Conservation (phyloP, 2,888 invertebrate species). For the Sinotaia quadrata region DNA sequence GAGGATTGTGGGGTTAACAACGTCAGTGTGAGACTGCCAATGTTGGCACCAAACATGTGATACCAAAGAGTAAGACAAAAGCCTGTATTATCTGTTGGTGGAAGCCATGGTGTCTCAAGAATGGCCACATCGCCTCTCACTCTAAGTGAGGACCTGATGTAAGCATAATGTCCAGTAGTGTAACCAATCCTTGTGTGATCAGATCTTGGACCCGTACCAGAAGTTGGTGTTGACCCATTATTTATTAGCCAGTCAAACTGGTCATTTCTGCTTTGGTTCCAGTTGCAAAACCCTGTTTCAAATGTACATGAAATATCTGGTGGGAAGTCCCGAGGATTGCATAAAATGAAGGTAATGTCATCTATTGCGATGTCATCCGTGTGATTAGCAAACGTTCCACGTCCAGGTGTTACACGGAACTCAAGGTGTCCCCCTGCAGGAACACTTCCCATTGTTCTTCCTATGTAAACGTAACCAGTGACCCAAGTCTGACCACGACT, state of each 20-base stretch:
- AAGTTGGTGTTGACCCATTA: conserved; percentile 50
- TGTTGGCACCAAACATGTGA: conserved; percentile 65
- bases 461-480: conserved; percentile 12
- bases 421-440: conserved; percentile 13
- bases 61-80: conserved; percentile 67
- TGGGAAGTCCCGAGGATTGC: conserved; percentile 49
- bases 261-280: conserved; percentile 57
- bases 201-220: conserved; percentile 60
- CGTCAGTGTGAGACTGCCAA: conserved; percentile 55
- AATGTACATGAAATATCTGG: conserved; percentile 60
- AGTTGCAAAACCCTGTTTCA: conserved; percentile 59
- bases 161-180: conserved; percentile 52
- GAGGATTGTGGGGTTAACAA: conserved; percentile 40
- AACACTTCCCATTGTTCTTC: neutral
- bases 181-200: conserved; percentile 58
- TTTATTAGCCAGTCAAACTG: conserved; percentile 63
- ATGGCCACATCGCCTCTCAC: conserved; percentile 76
- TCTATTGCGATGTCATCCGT: conserved; percentile 56
- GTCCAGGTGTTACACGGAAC: conserved; percentile 11
- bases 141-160: conserved; percentile 74
- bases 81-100: conserved; percentile 53
- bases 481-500: neutral
- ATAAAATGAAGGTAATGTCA: conserved; percentile 60
- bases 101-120: conserved; percentile 50
- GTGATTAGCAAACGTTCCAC: conserved; percentile 19